Evolutionary conservation across 2,888 invertebrate species (phyloP), one percentile per base, ranked within the genome.

Genomic region (Odontomyia ornata): DNA sequence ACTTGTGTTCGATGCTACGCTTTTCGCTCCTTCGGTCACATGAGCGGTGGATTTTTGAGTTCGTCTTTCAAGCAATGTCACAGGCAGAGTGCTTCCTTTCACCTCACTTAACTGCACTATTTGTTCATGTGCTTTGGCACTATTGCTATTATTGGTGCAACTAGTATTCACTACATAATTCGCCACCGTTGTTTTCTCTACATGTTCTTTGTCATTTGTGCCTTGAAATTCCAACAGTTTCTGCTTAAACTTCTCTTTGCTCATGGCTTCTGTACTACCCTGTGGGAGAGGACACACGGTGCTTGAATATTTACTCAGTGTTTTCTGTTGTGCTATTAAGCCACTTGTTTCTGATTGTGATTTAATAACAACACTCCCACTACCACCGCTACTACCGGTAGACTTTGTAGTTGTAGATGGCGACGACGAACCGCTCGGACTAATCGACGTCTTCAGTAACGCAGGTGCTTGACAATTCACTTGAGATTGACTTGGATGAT

Each of bases 161-260:
- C 75, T 11, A 46, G 23, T 64, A 23, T 79, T 80, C 71, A n/a
- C 52, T 52, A 81, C 80, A n/a, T 77, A 79, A 56, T 77, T 77
- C 11, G 60, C 21, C 15, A 80, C 78, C 77, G 79, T 80, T 71
- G 79, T 80, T 13, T 76, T 57, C 11, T 65, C 57, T 64, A 46
- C 18, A 27, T 5, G 11, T 47, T 62, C 47, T 73, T 73, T 73
- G 11, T 7, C 69, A 21, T 36, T 27, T 15, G 71, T 18, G 56
- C 30, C 18, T 23, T 73, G 73, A 57, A 73, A 57, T 60, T 91
- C 90, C 78, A 90, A 82, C 62, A 90, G 82, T 78, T 90, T 88
- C 81, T 90, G 90, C 80, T 90, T 90, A 75, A 90, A 89, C 81
- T 90, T 90, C 43, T 89, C 89, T 82, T 90, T 90, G 0, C 85